phyloP scores from a whole-genome alignment of 2,113 vertebrate genomes.

The Pygoscelis adeliae region DNA sequence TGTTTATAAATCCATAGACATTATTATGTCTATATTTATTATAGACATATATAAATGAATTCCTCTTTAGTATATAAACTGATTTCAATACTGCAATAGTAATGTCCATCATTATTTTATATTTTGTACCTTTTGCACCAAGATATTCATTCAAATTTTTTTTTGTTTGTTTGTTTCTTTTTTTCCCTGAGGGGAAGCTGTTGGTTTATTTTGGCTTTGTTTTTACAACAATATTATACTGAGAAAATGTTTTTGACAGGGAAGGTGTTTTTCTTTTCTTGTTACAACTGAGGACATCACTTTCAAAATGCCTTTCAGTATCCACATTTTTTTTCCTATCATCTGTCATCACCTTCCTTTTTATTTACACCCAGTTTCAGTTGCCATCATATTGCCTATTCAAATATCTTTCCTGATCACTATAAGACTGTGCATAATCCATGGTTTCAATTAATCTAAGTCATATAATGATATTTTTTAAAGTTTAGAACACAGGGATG shows the following conservation, averaged over 20 bases:
- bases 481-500: background rate
- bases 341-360: background rate
- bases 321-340: background rate
- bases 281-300: background rate
- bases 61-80: background rate
- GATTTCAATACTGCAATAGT: background rate
- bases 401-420: background rate
- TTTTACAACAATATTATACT: background rate
- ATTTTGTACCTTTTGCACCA: background rate
- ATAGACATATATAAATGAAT: background rate
- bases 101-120: background rate
- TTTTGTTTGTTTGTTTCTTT: background rate
- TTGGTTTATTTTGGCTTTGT: background rate
- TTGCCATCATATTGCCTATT: background rate
- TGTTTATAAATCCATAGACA: background rate
- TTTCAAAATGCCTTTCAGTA: background rate
- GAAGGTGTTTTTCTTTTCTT: background rate
- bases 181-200: background rate
- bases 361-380: background rate
- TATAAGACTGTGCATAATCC: background rate
- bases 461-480: background rate
- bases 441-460: background rate
- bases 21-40: too few species aligned
- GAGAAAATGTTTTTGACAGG: background rate
- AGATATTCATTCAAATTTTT: background rate